Percentiles rank a stretch among this genome's conserved stretches.
Conservation (phyloP, 2,113 vertebrate genomes). For the Hippocampus zosterae region DNA sequence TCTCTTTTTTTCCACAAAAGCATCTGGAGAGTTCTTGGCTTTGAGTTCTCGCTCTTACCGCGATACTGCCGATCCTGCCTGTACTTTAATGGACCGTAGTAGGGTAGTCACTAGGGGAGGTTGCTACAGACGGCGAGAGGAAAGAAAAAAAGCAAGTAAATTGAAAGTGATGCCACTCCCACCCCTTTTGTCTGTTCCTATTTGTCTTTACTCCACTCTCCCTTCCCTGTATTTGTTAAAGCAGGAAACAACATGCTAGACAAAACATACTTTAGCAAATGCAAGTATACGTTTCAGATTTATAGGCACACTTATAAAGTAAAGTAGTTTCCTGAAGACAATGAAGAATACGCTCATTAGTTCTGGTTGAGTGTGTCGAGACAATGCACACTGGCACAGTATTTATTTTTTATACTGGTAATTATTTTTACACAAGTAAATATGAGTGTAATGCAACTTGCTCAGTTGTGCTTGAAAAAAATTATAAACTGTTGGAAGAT, state of each 20-base stretch:
- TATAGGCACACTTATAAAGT: not conserved
- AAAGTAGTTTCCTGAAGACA: not conserved
- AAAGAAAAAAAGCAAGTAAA: not conserved
- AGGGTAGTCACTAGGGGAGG: conserved; percentile 16
- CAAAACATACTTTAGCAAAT: not conserved
- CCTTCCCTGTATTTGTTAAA: not conserved
- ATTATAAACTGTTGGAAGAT: not conserved
- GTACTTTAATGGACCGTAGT: not conserved
- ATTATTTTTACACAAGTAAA: not conserved
- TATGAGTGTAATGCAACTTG: not conserved
- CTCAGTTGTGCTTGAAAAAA: not conserved
- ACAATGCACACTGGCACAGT: not conserved
- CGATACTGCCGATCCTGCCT: conserved; percentile 9
- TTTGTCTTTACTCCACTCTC: not conserved
- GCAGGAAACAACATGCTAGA: not conserved
- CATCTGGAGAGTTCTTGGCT: conserved; percentile 26
- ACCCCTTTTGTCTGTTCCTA: not conserved
- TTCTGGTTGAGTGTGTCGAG: not conserved
- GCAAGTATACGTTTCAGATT: not conserved
- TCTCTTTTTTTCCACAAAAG: conserved; percentile 22
- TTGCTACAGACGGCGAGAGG: not conserved
- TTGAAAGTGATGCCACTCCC: not conserved
- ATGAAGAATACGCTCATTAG: not conserved
- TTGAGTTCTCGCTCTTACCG: conserved; percentile 37
- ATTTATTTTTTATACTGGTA: not conserved